phyloP scores from a whole-genome alignment of 2,888 invertebrate species.

The Tribolium freemani region DNA sequence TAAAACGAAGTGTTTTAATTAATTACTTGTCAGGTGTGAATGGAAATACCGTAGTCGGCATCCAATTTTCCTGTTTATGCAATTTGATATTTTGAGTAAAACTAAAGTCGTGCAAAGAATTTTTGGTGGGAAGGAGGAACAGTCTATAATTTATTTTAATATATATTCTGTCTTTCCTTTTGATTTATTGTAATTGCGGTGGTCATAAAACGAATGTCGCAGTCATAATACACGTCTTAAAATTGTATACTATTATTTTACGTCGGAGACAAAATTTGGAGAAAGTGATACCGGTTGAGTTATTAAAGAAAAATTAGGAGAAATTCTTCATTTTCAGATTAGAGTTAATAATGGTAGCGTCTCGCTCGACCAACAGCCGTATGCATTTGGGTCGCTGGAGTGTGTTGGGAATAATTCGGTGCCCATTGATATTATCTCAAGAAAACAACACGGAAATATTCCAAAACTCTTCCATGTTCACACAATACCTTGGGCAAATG shows the following conservation, averaged over 20 bases:
- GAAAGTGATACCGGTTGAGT: constrained; percentile 14
- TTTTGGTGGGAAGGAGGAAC: not conserved
- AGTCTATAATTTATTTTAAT: not conserved
- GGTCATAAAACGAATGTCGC: constrained; percentile 14
- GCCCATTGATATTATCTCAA: constrained; percentile 1
- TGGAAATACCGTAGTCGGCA: not conserved
- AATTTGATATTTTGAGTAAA: constrained; percentile 17
- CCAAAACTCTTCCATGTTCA: not conserved
- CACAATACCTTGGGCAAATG: constrained; percentile 6
- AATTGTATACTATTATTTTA: constrained; percentile 4
- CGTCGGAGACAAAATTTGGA: constrained; percentile 8
- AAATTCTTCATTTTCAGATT: constrained; percentile 19
- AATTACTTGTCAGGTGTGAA: not conserved
- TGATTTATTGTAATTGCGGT: constrained; percentile 27
- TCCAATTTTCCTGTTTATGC: constrained; percentile 1
- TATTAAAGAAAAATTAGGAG: constrained; percentile 12
- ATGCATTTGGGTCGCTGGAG: constrained; percentile 29
- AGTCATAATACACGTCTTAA: not conserved
- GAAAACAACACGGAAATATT: not conserved
- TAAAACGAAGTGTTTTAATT: not conserved
- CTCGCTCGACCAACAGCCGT: not conserved
- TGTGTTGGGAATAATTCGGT: constrained; percentile 3
- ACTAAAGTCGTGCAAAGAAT: not conserved
- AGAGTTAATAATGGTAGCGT: constrained; percentile 13
- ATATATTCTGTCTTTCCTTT: not conserved